These are phyloP conservation scores for Manacus vitellinus DNA, from an alignment of 2,113 vertebrate species.

Conservation along the genomic window DNA sequence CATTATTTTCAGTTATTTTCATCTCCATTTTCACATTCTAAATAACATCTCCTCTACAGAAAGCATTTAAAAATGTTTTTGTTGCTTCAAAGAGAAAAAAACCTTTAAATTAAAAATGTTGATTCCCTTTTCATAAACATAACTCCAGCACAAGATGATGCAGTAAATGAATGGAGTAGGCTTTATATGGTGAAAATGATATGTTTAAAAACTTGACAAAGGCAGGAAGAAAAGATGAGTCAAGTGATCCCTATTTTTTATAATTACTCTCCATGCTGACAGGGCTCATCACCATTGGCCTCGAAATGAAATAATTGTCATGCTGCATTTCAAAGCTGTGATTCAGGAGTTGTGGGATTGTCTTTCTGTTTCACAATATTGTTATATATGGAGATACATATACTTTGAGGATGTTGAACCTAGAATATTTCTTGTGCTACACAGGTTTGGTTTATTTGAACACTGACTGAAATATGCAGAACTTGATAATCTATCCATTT, in stretches of 20 bases:
- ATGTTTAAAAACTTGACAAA: not conserved
- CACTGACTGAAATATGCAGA: not conserved
- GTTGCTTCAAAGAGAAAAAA: not conserved
- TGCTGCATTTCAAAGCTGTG: constrained; percentile 15
- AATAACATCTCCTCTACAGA: not conserved
- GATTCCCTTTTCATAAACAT: not conserved
- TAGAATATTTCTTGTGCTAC: not conserved
- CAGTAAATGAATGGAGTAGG: not conserved
- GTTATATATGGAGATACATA: not conserved
- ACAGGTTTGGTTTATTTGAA: not conserved
- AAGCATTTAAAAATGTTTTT: not conserved
- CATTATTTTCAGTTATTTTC: constrained; percentile 9
- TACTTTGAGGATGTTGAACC: not conserved
- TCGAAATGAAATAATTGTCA: not conserved
- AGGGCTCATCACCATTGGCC: not conserved
- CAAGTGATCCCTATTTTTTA: not conserved
- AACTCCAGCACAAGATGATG: not conserved
- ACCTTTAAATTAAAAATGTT: not conserved
- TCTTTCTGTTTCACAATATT: not conserved
- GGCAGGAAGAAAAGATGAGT: constrained; percentile 14
- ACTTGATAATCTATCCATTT: not conserved
- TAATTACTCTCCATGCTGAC: not conserved
- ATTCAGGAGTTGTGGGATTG: not conserved
- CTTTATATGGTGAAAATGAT: not conserved
- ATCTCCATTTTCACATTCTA: not conserved